Base-by-base conservation (phyloP, 2,797 vertebrate species). In the Xerus rutilus region DNA sequence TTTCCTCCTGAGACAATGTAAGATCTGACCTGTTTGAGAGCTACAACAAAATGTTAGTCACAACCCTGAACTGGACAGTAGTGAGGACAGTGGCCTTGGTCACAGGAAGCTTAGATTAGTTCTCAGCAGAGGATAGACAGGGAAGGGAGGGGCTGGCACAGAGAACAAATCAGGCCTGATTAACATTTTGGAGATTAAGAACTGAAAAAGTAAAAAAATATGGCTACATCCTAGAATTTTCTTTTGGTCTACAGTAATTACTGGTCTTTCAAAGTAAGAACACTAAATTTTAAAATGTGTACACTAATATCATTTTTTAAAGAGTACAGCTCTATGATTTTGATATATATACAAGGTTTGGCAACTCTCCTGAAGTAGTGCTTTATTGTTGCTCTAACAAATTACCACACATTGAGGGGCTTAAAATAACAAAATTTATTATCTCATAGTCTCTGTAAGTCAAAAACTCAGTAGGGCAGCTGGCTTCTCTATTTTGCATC, bases 361-460 rank as follows among this genome's bases (percentile, higher is more conserved):
- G 5, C 39, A 69, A 69, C 43, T 82, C 15, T 54, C n/a, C 70
- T 78, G 4, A 82, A 39, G 76, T 89, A 54, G 21, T 92, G 82
- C 97, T 83, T 59, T 87, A 11, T 89, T 92, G 43, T 77, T 96
- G 74, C 25, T n/a, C 0, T 94, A 89, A 78, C 43, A 83, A 82
- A 74, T 84, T 57, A 73, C 35, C 59, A 52, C 17, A 73, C 13
- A 32, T 28, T 39, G 86, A 79, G 72, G 65, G 65, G 23, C 65
- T 89, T 94, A 74, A 89, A n/a, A 79, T 30, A 85, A 65, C 23
- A 20, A 39, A 13, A n/a, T 95, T 78, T 52, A 62, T 87, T 86
- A 78, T 96, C 13, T 89, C 25, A 32, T 21, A 54, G 79, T 76
- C 82, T 88, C 43, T 2, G 7, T 73, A 69, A 18, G 11, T 89